Conservation (phyloP, 1,140 invertebrate genomes). For the Episyrphus balteatus region DNA sequence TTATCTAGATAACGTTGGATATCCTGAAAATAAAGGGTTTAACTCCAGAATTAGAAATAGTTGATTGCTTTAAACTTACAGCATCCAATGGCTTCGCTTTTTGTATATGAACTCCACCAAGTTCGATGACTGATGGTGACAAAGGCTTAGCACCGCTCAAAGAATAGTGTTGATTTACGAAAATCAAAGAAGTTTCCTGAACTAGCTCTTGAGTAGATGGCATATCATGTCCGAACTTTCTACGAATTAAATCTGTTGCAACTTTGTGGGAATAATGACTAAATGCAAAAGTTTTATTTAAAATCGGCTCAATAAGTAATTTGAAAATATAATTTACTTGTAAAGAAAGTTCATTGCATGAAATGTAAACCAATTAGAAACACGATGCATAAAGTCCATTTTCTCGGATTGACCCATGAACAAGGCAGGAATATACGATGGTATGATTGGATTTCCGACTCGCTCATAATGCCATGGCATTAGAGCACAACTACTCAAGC, state of each 20-base stretch:
- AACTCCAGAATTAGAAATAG: not conserved
- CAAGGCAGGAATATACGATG: conserved; percentile 44
- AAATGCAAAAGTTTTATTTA: not conserved
- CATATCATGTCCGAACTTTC: conserved; percentile 40
- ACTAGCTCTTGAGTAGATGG: conserved; percentile 47
- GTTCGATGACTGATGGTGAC: conserved; percentile 50
- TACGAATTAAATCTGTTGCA: conserved; percentile 21
- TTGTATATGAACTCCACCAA: conserved; percentile 53
- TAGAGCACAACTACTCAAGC: conserved; percentile 41
- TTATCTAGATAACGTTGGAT: conserved; percentile 55
- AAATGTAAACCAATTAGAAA: conserved; percentile 36
- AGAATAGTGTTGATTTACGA: conserved; percentile 54
- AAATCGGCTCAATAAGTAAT: not conserved
- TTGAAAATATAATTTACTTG: conserved; percentile 13
- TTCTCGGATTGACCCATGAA: conserved; percentile 43
- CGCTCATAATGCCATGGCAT: conserved; percentile 48
- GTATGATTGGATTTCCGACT: conserved; percentile 45
- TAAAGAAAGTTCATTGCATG: conserved; percentile 26
- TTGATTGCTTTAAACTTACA: conserved; percentile 31
- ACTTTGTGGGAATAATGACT: not conserved
- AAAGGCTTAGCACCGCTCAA: conserved; percentile 46
- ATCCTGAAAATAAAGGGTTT: conserved; percentile 41
- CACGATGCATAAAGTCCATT: conserved; percentile 40
- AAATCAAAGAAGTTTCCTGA: conserved; percentile 46
- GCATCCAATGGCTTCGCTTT: conserved; percentile 43